Conservation (phyloP, 2,888 invertebrate genomes). For the Colletes collaris region DNA sequence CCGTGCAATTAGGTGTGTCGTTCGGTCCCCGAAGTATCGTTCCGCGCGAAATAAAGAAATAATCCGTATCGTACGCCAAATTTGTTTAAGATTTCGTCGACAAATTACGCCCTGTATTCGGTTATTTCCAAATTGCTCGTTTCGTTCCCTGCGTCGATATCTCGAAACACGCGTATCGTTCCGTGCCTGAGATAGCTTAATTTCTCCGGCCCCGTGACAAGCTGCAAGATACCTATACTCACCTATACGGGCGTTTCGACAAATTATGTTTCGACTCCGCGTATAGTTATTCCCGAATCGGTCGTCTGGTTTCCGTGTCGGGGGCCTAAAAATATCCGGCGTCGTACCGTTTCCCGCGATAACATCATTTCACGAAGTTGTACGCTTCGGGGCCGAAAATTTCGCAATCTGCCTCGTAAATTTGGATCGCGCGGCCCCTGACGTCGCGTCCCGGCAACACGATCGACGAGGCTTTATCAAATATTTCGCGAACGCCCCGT, state of each 20-base stretch:
- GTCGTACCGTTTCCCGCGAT: conserved; percentile 29
- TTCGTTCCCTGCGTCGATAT: neutral
- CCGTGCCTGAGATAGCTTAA: neutral
- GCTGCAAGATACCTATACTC: neutral
- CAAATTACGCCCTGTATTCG: neutral
- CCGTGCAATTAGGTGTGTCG: neutral
- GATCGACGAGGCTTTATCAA: conserved; percentile 39
- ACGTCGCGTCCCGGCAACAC: neutral
- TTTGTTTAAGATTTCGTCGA: conserved; percentile 3
- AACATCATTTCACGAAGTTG: conserved; percentile 38
- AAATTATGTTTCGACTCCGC: conserved; percentile 1
- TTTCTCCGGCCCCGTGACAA: neutral
- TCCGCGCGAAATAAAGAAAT: neutral
- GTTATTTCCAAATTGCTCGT: neutral
- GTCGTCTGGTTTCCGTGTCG: neutral
- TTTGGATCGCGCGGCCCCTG: conserved; percentile 9
- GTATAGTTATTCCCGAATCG: neutral
- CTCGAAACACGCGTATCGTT: neutral
- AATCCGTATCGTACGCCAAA: conserved; percentile 31
- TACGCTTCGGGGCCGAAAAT: conserved; percentile 24
- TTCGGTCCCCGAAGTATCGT: conserved; percentile 5
- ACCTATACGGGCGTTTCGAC: neutral
- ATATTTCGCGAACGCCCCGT: conserved; percentile 48
- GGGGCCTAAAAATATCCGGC: conserved; percentile 14
- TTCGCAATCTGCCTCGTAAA: conserved; percentile 54